phyloP scores from a whole-genome alignment of 2,797 vertebrate species.

The Selene dorsalis region DNA sequence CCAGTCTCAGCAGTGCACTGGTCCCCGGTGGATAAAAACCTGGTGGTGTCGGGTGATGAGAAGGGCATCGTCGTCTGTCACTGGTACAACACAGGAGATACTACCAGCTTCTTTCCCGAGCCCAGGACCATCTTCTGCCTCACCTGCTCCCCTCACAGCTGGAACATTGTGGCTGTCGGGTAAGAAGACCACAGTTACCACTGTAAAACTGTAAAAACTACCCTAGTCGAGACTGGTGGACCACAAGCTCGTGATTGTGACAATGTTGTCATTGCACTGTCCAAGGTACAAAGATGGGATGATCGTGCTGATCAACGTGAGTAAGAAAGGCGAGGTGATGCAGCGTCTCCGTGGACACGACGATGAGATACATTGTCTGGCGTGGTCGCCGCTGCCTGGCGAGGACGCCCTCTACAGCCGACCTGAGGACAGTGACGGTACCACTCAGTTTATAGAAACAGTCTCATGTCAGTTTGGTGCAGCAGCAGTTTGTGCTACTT shows the following conservation, averaged over 20 bases:
- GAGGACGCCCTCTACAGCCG: conserved; percentile 78
- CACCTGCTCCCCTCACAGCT: conserved; percentile 92
- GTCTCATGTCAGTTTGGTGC: background rate
- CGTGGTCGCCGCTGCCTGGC: conserved; percentile 89
- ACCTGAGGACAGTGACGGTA: conserved; percentile 85
- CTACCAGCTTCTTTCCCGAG: conserved; percentile 91
- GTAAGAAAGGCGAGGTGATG: conserved; percentile 90
- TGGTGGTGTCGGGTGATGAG: conserved; percentile 94
- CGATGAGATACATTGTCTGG: conserved; percentile 94
- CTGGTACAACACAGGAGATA: conserved; percentile 91
- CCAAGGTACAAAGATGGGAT: conserved; percentile 96
- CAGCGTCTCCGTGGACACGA: conserved; percentile 95
- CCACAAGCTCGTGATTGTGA: background rate
- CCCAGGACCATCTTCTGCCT: conserved; percentile 93
- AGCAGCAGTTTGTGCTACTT: background rate
- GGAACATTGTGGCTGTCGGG: conserved; percentile 92
- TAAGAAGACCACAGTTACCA: conserved; percentile 62
- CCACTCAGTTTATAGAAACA: background rate
- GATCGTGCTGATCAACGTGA: conserved; percentile 92
- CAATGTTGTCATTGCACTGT: background rate
- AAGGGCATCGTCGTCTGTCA: conserved; percentile 93
- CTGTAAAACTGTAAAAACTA: background rate
- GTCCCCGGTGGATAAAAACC: conserved; percentile 92
- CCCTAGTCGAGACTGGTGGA: background rate
- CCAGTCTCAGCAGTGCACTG: conserved; percentile 90